Percentiles rank a stretch among this genome's conserved stretches.
phyloP scores from a whole-genome alignment of 37 sponge, comb jelly and placozoan genomes.

The Cladorhizidae sp. region DNA sequence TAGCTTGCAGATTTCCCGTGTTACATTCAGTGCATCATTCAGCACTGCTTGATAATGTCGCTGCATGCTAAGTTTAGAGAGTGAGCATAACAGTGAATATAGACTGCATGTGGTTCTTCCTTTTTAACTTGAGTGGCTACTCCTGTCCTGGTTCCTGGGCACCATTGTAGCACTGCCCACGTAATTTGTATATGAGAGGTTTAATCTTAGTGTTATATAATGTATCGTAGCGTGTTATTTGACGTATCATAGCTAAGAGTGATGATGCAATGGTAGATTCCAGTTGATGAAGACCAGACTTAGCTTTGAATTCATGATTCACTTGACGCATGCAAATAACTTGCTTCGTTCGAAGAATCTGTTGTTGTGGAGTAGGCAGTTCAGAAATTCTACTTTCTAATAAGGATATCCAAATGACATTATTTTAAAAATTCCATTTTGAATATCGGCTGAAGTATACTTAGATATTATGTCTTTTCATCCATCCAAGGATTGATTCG shows the following conservation, averaged over 20 bases:
- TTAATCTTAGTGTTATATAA: constrained; percentile 40
- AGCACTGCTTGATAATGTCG: constrained; percentile 45
- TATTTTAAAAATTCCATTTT: constrained; percentile 54
- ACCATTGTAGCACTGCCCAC: constrained; percentile 65
- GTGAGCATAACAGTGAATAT: too few relatives aligned
- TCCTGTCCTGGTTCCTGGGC: constrained; percentile 39
- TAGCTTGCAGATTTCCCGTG: constrained; percentile 44
- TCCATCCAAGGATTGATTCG: constrained; percentile 39
- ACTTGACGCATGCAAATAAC: constrained; percentile 33
- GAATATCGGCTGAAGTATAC: constrained; percentile 57
- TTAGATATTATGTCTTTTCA: constrained; percentile 52
- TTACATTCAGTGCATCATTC: constrained; percentile 55
- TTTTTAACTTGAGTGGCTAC: constrained; percentile 41
- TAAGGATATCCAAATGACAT: constrained; percentile 33
- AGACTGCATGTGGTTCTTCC: constrained; percentile 45
- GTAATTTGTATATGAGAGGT: constrained; percentile 18
- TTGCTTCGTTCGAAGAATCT: constrained; percentile 33
- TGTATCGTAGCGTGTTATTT: too few relatives aligned
- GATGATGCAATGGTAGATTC: constrained; percentile 14
- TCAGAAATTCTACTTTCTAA: constrained; percentile 20
- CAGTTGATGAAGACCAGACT: constrained; percentile 45
- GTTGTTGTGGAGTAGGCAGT: constrained; percentile 54
- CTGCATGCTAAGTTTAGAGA: too few relatives aligned
- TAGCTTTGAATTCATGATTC: constrained; percentile 27
- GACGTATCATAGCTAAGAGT: constrained; percentile 32